Evolutionary conservation across 2,113 vertebrate genomes (phyloP).

Genomic region (Nycticryphes semicollaris): DNA sequence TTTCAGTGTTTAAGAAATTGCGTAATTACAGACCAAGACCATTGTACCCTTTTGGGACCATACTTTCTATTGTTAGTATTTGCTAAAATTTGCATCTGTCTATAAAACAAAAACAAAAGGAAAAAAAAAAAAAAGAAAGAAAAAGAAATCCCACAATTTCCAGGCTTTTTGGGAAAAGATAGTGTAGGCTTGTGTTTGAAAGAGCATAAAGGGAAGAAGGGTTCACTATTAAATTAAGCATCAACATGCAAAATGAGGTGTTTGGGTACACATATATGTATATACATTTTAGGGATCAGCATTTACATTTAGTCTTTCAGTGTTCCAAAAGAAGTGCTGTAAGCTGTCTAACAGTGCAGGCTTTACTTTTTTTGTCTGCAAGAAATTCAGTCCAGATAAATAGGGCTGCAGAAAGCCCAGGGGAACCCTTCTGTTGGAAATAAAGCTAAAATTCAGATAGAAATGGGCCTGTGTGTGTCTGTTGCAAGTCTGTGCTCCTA

Average conservation of each 20-base stretch:
- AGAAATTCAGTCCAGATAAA: neutral
- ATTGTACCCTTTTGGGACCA: neutral
- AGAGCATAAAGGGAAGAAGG: neutral
- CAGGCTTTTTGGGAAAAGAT: neutral
- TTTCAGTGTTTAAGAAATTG: constrained; percentile 8
- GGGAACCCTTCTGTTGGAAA: neutral
- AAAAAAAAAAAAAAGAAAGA: neutral
- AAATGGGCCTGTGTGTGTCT: neutral
- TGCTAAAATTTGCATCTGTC: neutral
- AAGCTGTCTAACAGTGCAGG: neutral
- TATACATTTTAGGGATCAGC: neutral
- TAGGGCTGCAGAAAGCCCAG: neutral
- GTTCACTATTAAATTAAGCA: neutral
- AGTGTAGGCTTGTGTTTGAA: neutral
- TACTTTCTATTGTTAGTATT: neutral
- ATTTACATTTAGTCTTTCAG: neutral
- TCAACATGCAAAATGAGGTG: neutral
- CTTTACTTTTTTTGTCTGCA: neutral
- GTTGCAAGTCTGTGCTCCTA: neutral
- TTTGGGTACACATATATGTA: neutral
- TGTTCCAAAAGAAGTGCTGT: neutral
- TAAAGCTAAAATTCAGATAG: neutral
- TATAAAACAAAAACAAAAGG: no score
- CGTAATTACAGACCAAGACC: neutral
- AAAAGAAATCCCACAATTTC: neutral